These are phyloP conservation scores for Hassar affinis DNA, from an alignment of 2,113 vertebrate species.

Conservation along the genomic window DNA sequence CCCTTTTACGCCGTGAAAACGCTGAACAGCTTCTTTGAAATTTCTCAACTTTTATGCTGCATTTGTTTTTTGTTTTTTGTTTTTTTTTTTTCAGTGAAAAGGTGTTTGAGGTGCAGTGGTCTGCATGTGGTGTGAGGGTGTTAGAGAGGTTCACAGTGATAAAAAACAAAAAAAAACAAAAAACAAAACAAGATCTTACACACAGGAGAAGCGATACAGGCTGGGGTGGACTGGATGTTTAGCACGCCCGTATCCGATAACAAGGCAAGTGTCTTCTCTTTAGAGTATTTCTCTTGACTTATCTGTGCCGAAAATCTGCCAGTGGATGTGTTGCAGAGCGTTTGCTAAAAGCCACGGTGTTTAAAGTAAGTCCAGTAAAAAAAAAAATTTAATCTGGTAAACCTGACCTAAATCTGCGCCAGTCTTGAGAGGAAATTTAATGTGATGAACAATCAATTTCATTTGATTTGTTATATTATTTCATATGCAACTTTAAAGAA, in stretches of 20 bases:
- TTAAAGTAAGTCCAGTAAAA: neutral
- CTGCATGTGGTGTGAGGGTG: neutral
- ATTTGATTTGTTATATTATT: neutral
- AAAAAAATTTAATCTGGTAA: neutral
- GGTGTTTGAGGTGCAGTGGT: neutral
- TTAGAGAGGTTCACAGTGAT: neutral
- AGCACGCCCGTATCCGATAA: constrained; percentile 39
- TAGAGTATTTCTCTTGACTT: neutral
- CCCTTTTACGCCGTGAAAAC: constrained; percentile 4
- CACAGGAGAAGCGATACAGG: constrained; percentile 11
- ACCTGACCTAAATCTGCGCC: neutral
- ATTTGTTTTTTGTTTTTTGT: neutral
- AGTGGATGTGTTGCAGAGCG: neutral
- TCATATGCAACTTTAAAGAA: neutral
- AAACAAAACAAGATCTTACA: neutral
- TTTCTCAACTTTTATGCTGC: neutral
- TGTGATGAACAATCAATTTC: neutral
- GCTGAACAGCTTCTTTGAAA: neutral
- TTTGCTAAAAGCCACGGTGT: neutral
- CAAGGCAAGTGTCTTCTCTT: constrained; percentile 41
- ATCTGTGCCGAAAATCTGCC: constrained; percentile 23
- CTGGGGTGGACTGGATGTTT: constrained; percentile 21
- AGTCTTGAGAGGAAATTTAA: neutral
- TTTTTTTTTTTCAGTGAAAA: neutral
- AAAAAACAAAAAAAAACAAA: too few species aligned